Evolutionary conservation across 1,140 invertebrate species (phyloP), one percentile per base, ranked within the genome.

Genomic region (Drosophila willistoni): DNA sequence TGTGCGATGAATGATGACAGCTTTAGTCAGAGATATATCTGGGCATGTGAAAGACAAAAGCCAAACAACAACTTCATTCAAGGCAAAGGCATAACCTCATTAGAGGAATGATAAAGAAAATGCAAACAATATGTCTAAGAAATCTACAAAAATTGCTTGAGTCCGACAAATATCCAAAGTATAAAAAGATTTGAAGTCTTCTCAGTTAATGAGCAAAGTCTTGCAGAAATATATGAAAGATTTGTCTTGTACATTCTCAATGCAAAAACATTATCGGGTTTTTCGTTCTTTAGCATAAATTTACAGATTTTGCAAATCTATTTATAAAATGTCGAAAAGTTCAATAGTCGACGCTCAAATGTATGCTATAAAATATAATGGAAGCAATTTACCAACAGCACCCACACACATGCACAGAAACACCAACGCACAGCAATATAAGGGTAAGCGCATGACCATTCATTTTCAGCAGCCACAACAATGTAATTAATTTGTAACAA

Each of bases 401-500:
- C 29, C 36, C 3, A 39, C 17, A 62, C 25, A 12, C 47, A 42
- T n/a, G 7, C 42, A 44, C 9, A 47, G 7, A 47, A 14, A 17
- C 29, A 29, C 29, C 29, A 0, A 29, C 6, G 29, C 29, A 29
- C 29, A 29, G 29, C 29, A 19, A 51, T 2, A 22, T 19, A 12
- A 12, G 9, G 6, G 19, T 3, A 22, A 22, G 3, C 77, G 71
- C 59, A 77, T 77, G 74, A 77, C 75, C 75, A 71, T 70, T 64
- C 75, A 71, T 57, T 77, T 77, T 65, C 61, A 36, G 39, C 47
- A 42, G 36, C 54, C 41, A 44, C 64, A 64, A 25, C 54, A 67
- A 87, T 77, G 64, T 86, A 83, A 86, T 86, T 89, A 87, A 83
- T 83, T 77, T 77, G 84, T 80, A 80, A 73, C 79, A 77, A 83